These are phyloP conservation scores for Nemotelus pantherinus DNA, from an alignment of 2,888 invertebrate species.

Conservation along the genomic window DNA sequence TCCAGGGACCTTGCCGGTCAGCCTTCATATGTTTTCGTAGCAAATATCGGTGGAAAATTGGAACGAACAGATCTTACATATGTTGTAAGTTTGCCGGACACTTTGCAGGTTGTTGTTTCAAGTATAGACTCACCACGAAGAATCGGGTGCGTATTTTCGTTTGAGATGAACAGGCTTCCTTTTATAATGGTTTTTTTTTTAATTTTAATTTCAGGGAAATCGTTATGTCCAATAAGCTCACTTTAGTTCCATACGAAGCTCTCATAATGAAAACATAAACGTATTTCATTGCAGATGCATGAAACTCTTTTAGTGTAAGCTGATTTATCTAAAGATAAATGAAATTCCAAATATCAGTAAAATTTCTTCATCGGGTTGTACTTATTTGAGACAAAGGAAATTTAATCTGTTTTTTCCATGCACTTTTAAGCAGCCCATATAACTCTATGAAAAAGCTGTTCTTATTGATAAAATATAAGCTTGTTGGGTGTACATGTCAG, in stretches of 20 bases:
- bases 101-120: constrained; percentile 16
- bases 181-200: constrained; percentile 54
- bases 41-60: constrained; percentile 9
- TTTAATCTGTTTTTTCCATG: no score
- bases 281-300: no score
- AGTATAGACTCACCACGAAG: constrained; percentile 13
- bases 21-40: constrained; percentile 11
- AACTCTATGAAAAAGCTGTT: no score
- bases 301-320: no score
- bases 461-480: no score
- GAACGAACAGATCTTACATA: neutral
- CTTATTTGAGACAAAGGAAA: no score
- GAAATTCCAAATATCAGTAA: no score
- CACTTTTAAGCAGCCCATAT: no score
- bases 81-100: neutral
- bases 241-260: constrained; percentile 60
- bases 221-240: constrained; percentile 53
- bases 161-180: neutral
- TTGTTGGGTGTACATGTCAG: no score
- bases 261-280: constrained; percentile 44
- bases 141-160: constrained; percentile 13
- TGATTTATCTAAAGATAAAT: no score
- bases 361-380: no score
- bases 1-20: constrained; percentile 12
- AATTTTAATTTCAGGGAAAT: constrained; percentile 53